Conservation (phyloP, 2,113 vertebrate species). For the Nannospalax galili region DNA sequence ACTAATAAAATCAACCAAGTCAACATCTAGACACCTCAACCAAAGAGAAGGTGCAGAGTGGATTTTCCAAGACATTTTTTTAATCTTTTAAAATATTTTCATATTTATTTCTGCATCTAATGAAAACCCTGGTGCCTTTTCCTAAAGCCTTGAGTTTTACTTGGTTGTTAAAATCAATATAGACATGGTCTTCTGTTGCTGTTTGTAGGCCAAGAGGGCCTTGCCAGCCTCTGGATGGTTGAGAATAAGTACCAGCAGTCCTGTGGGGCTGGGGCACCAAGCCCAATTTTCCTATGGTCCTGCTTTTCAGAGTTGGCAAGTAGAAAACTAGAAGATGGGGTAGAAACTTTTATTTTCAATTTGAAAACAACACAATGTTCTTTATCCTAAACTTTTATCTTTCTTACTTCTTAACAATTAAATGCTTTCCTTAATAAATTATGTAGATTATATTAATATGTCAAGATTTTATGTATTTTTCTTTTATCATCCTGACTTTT, state of each 20-base stretch:
- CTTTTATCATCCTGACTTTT: not conserved
- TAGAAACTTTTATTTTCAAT: not conserved
- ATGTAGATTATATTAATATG: not conserved
- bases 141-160: not conserved
- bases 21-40: not conserved
- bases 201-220: not conserved
- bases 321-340: not conserved
- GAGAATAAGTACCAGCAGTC: not conserved
- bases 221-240: fast-evolving
- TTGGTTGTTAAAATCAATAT: not conserved
- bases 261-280: too few species aligned
- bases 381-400: not conserved
- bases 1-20: too few species aligned
- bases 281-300: not conserved
- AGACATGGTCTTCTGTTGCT: not conserved
- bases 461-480: not conserved
- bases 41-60: not conserved
- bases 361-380: not conserved
- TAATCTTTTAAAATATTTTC: not conserved
- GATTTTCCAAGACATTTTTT: not conserved
- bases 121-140: not conserved
- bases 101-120: not conserved
- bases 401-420: not conserved
- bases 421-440: not conserved
- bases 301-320: not conserved